Evolutionary conservation across 2,113 vertebrate genomes (phyloP).

Genomic region (Ranitomeya imitator): DNA sequence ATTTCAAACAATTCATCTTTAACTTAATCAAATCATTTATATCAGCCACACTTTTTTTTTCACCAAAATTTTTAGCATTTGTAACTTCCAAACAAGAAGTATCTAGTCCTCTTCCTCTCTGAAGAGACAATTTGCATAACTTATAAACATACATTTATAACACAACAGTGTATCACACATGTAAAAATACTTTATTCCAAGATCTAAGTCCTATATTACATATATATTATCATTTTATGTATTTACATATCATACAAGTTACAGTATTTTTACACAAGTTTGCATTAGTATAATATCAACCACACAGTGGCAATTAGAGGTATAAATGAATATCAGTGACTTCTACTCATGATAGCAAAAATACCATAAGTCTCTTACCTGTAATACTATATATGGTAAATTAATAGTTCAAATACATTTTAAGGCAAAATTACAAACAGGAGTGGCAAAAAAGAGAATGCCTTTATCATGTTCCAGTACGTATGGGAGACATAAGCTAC

Average conservation of each 20-base stretch:
- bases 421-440: background rate
- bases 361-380: constrained; percentile 2
- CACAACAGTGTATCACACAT: background rate
- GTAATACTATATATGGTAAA: background rate
- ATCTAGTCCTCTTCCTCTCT: too few species aligned
- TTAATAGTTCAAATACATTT: background rate
- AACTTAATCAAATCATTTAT: background rate
- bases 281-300: background rate
- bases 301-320: constrained; percentile 50
- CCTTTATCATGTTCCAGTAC: background rate
- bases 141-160: background rate
- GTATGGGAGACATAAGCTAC: background rate
- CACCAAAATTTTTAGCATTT: background rate
- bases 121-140: too few species aligned
- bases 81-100: too few species aligned
- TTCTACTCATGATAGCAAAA: constrained; percentile 1
- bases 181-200: background rate
- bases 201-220: background rate
- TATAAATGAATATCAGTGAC: background rate
- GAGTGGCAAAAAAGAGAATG: background rate
- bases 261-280: background rate
- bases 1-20: too few species aligned
- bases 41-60: background rate
- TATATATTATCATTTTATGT: constrained; percentile 23
- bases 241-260: constrained; percentile 38